These are phyloP conservation scores for Pygocentrus nattereri DNA, from an alignment of 2,797 vertebrate species.

Conservation along the genomic window DNA sequence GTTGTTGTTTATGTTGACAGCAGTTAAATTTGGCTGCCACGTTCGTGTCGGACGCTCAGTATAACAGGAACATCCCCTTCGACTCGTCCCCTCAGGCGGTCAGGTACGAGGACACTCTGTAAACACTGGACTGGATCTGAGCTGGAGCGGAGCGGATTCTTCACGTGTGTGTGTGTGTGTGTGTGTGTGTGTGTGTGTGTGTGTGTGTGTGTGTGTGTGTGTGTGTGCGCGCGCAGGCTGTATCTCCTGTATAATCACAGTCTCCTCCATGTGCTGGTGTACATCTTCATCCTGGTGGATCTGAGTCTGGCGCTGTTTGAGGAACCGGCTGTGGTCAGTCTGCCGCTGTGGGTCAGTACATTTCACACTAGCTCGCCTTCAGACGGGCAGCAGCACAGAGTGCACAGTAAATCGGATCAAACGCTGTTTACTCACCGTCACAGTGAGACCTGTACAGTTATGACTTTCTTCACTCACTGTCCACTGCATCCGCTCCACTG, in stretches of 20 bases:
- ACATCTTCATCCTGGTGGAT: constrained; percentile 87
- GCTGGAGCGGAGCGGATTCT: too few species aligned
- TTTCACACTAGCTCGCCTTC: not conserved
- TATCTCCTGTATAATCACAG: constrained; percentile 92
- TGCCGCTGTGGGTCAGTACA: constrained; percentile 86
- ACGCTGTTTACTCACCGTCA: too few species aligned
- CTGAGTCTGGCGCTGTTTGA: constrained; percentile 89
- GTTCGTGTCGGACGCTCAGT: constrained; percentile 92
- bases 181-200: too few species aligned
- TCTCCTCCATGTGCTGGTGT: constrained; percentile 79
- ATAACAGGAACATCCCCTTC: constrained; percentile 91
- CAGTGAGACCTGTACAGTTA: too few species aligned
- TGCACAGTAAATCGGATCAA: too few species aligned
- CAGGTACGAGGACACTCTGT: constrained; percentile 77
- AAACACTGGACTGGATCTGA: not conserved
- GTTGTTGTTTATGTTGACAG: constrained; percentile 65
- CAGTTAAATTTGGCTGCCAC: constrained; percentile 86
- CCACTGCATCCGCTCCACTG: too few species aligned
- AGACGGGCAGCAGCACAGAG: too few species aligned
- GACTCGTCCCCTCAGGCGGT: constrained; percentile 86
- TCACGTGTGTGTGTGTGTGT: too few species aligned
- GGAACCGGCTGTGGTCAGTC: constrained; percentile 83
- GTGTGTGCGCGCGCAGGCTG: constrained; percentile 83
- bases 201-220: constrained; percentile 24
- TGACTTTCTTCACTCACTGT: too few species aligned